Base-by-base conservation (phyloP, 2,797 vertebrate species). In the Aphelocoma californica region DNA sequence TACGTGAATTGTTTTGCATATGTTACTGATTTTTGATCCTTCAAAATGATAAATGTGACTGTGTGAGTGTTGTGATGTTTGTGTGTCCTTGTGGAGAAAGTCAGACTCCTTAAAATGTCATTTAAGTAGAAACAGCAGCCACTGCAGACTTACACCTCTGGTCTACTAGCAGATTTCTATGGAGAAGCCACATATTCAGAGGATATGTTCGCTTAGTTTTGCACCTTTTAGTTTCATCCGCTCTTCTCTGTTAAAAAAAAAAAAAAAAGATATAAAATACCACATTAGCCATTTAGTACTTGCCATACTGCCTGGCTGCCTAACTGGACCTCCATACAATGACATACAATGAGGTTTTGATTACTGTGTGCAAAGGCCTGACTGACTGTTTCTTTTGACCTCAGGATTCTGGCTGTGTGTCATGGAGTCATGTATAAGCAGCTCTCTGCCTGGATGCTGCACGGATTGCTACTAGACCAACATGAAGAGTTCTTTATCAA, bases 391-490 rank as follows among this genome's bases (percentile, higher is more conserved):
- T 26, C 40, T 65, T 32, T 61, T 77, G 24, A 26, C 47, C 56
- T 82, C 97, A 99, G 99, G 98, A 99, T 99, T 93, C 97, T 99
- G 42, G 99, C 99, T 0, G 99, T 99, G 87, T 99, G 99, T 92
- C 99, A 99, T 4, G 99, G 99, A 10, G 99, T 99, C 88, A 99
- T 99, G 99, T 99, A 99, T 96, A 99, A 99, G 88, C 99, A 99
- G 98, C 98, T 99, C 6, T 99, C 99, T 7, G 99, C 99, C 23
- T 99, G 99, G 99, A 99, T 99, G 99, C 97, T 99, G 61, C 99
- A 99, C 5, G 99, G 99, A 5, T 87, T 99, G 72, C 98, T 99
- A 47, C 96, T 99, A 95, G 99, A 99, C 96, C 99, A 99, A 38
- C 99, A 99, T 2, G 99, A 99, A 97, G 99, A 99, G 98, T 99